Percentiles rank a stretch among this genome's conserved stretches.
phyloP scores from a whole-genome alignment of 2,888 invertebrate genomes.

The Cheilosia impressa region DNA sequence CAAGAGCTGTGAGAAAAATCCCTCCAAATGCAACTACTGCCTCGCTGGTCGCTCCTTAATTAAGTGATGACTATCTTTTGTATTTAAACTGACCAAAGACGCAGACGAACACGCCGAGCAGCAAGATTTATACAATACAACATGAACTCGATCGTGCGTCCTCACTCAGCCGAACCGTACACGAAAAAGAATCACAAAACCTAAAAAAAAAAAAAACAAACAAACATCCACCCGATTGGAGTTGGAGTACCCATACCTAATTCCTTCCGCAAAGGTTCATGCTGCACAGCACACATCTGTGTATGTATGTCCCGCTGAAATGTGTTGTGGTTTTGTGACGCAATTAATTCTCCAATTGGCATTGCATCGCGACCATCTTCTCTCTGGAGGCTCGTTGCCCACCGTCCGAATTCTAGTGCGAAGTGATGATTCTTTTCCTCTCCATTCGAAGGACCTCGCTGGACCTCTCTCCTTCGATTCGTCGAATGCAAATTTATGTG shows the following conservation, averaged over 20 bases:
- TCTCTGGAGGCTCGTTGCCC: constrained; percentile 55
- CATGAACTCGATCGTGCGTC: constrained; percentile 68
- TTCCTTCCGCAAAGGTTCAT: constrained; percentile 54
- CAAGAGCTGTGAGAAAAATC: constrained; percentile 40
- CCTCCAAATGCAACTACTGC: constrained; percentile 11
- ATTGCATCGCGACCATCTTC: constrained; percentile 58
- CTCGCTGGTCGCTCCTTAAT: constrained; percentile 47
- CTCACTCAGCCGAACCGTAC: constrained; percentile 42
- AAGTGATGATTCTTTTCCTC: constrained; percentile 70
- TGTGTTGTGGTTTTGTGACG: constrained; percentile 74
- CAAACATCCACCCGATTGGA: neutral
- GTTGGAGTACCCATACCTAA: constrained; percentile 24
- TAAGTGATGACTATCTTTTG: constrained; percentile 68
- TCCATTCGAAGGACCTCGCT: constrained; percentile 45
- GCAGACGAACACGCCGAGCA: constrained; percentile 14
- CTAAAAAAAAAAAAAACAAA: neutral
- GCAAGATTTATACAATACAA: constrained; percentile 64
- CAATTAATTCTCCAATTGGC: constrained; percentile 75
- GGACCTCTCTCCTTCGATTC: constrained; percentile 47
- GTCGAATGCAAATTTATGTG: constrained; percentile 75
- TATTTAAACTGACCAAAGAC: constrained; percentile 54
- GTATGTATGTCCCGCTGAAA: constrained; percentile 29
- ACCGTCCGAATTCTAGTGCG: constrained; percentile 66
- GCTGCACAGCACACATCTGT: neutral
- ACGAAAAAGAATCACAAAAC: neutral